Percentiles rank a stretch among this genome's conserved stretches.
Conservation (phyloP, 2,113 vertebrate genomes). For the Carettochelys insculpta region DNA sequence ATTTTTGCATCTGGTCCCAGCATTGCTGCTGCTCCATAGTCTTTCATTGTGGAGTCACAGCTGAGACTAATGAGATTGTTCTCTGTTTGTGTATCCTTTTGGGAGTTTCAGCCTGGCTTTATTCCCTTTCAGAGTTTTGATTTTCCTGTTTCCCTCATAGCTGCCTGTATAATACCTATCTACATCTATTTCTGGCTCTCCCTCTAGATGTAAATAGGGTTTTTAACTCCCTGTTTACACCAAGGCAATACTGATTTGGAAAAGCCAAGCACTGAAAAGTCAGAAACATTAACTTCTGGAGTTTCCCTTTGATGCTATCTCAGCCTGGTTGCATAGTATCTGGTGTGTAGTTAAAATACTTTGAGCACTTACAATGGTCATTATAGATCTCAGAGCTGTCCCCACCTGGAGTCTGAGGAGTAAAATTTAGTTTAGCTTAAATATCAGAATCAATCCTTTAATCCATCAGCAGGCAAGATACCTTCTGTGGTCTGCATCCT, state of each 20-base stretch:
- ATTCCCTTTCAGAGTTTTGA: slow-evolving; percentile 7
- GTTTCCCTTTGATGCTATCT: neutral
- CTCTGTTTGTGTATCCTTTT: neutral
- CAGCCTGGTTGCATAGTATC: neutral
- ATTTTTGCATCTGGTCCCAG: slow-evolving; percentile 4
- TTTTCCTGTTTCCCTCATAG: neutral
- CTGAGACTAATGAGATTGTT: neutral
- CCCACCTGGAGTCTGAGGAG: neutral
- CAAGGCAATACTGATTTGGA: neutral
- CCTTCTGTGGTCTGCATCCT: too few relatives aligned
- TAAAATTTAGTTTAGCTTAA: neutral
- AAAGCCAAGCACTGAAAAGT: neutral
- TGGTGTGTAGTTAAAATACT: neutral
- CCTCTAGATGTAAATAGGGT: too few relatives aligned
- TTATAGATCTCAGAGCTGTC: neutral
- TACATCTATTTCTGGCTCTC: neutral
- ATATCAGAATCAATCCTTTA: neutral
- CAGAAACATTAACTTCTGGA: neutral
- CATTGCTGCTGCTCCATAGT: neutral
- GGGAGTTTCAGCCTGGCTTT: neutral
- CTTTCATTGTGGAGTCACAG: neutral
- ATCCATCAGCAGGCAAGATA: too few relatives aligned
- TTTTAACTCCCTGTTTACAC: neutral
- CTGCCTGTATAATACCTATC: neutral
- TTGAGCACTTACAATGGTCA: neutral